phyloP scores from a whole-genome alignment of 2,113 vertebrate genomes.

The Hystrix brachyura region DNA sequence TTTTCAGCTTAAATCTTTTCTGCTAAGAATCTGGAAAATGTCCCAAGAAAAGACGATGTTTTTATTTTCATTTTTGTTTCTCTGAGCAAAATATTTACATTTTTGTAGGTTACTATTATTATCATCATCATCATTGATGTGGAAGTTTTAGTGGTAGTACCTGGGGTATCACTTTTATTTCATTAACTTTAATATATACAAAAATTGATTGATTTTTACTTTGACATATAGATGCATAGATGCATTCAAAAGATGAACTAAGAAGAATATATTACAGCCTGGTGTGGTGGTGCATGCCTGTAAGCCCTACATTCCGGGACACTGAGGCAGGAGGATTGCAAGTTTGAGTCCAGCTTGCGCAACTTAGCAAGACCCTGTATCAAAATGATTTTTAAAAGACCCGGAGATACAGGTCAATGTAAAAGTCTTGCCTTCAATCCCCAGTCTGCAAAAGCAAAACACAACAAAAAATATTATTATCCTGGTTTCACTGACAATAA shows the following conservation, averaged over 20 bases:
- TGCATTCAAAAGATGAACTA: not conserved
- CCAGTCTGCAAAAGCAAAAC: not conserved
- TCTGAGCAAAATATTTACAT: not conserved
- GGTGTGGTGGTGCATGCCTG: too few species aligned
- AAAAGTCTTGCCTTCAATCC: too few species aligned
- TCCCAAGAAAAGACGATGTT: not conserved
- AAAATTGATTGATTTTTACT: not conserved
- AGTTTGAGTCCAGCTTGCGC: not conserved
- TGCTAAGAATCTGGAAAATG: not conserved
- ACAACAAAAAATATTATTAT: not conserved
- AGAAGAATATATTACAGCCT: not conserved
- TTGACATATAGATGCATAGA: not conserved
- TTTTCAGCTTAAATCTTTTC: slow-evolving; percentile 7
- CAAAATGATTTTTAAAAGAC: not conserved
- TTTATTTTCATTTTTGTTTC: not conserved
- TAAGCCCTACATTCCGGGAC: not conserved
- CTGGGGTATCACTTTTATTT: not conserved
- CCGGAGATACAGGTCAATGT: too few species aligned
- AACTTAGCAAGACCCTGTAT: not conserved
- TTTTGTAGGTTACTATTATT: not conserved
- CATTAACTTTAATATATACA: not conserved
- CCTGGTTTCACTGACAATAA: not conserved
- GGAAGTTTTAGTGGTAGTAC: not conserved
- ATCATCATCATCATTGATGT: not conserved
- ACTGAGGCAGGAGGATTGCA: not conserved